Evolutionary conservation across 2,797 vertebrate genomes (phyloP), one percentile per base, ranked within the genome.

Genomic region (Falco naumanni): DNA sequence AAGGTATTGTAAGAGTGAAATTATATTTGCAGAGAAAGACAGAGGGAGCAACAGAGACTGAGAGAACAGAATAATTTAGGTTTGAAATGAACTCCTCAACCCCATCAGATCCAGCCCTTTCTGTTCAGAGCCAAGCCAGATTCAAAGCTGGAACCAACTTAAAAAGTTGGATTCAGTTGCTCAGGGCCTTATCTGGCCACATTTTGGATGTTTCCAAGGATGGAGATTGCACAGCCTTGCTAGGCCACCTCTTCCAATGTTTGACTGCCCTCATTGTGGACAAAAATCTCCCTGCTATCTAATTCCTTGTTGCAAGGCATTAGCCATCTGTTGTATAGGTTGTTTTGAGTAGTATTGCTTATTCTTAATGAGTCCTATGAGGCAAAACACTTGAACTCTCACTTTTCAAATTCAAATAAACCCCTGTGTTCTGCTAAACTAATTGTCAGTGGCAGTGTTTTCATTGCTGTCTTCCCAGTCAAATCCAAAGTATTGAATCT

Each of bases 401-500:
- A 63, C 92, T 96, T 94, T 96, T 95, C 88, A 94, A 82, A 96
- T 95, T 92, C 63, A 94, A 89, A 93, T 89, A 93, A 93, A 70
- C 51, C 51, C 41, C 69, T 65, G 39, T 87, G 70, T 74, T 87
- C 65, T 89, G 34, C 34, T 70, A 8, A 89, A 51, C 63, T 84
- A 78, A 77, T 86, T 87, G 81, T 84, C 76, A 31, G 48, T 81
- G 70, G 50, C 43, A 29, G 39, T 69, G 63, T 21, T 68, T 90
- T 93, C 1, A 24, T 60, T 88, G 81, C 72, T 84, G 21, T 81
- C 50, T 75, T 94, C 57, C 26, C 43, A 17, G 56, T 56, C 51
- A 84, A 21, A 41, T 66, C 45, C 26, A 25, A 8, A 2, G 4
- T 37, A 34, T 10, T 47, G 24, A 88, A 50, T 19, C 51, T 69